Conservation (phyloP, 2,113 vertebrate genomes). For the Felis catus region DNA sequence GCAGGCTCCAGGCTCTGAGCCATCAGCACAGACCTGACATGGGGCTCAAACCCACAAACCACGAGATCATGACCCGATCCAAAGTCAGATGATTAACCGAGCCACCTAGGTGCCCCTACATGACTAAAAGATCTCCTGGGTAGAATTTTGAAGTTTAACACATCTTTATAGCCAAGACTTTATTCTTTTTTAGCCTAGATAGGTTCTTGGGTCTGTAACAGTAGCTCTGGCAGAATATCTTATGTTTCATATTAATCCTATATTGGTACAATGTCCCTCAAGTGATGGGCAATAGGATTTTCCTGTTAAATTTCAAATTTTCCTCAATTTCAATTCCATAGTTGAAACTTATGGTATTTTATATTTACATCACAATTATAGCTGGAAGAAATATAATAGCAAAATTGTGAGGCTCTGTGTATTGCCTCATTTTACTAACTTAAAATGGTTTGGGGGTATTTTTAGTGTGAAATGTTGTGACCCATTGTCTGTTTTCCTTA, state of each 20-base stretch:
- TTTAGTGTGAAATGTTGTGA: not conserved
- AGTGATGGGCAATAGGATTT: not conserved
- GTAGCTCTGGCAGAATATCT: not conserved
- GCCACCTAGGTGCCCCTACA: no score
- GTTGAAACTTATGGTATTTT: not conserved
- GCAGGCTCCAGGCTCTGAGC: no score
- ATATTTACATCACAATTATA: not conserved
- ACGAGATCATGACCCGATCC: no score
- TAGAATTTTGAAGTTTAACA: not conserved
- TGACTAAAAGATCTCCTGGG: not conserved
- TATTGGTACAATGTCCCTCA: not conserved
- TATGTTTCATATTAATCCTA: not conserved
- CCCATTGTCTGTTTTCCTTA: accelerated
- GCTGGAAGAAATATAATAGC: not conserved
- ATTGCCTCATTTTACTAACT: not conserved
- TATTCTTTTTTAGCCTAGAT: not conserved
- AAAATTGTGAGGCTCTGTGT: not conserved
- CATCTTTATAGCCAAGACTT: not conserved
- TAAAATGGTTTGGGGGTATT: not conserved
- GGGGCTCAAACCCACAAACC: no score
- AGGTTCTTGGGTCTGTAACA: not conserved
- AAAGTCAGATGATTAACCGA: no score
- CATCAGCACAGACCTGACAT: no score
- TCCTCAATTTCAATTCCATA: not conserved
- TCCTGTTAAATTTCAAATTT: conserved; percentile 2